Evolutionary conservation across 2,113 vertebrate genomes (phyloP).

Genomic region (Pseudorectes ferrugineus): DNA sequence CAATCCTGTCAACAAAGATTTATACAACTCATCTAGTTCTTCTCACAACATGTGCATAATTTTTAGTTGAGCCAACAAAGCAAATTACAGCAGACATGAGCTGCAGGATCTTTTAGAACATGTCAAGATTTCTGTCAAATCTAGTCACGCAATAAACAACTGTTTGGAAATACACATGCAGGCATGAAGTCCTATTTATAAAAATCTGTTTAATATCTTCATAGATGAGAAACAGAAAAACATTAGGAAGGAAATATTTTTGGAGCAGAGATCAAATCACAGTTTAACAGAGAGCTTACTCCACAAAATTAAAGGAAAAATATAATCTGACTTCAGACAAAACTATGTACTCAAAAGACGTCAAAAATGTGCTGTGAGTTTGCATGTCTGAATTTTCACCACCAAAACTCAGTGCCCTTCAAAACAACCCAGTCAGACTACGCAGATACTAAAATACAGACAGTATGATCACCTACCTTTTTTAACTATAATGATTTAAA

Average conservation of each 20-base stretch:
- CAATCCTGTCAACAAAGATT: constrained; percentile 8
- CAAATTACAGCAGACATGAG: constrained; percentile 3
- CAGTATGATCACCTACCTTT: background rate
- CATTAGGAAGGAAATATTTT: background rate
- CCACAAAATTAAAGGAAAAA: background rate
- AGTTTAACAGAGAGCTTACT: background rate
- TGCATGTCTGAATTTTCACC: background rate
- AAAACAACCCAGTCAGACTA: background rate
- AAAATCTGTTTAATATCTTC: constrained; percentile 35
- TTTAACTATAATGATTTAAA: background rate
- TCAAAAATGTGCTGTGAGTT: background rate
- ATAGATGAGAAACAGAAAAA: background rate
- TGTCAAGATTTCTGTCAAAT: constrained; percentile 45
- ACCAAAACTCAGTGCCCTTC: background rate
- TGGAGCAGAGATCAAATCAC: background rate
- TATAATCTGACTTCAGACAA: background rate
- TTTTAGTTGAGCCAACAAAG: constrained; percentile 30
- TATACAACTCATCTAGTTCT: constrained; percentile 2
- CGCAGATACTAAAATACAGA: background rate
- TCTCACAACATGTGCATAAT: constrained; percentile 27
- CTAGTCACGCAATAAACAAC: constrained; percentile 36
- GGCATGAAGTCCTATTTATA: background rate
- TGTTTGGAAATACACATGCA: constrained; percentile 18
- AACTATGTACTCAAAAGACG: background rate
- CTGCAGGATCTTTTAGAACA: background rate